These are phyloP conservation scores for Lordiphosa stackelbergi DNA, from an alignment of 1,140 invertebrate genomes.

Conservation along the genomic window DNA sequence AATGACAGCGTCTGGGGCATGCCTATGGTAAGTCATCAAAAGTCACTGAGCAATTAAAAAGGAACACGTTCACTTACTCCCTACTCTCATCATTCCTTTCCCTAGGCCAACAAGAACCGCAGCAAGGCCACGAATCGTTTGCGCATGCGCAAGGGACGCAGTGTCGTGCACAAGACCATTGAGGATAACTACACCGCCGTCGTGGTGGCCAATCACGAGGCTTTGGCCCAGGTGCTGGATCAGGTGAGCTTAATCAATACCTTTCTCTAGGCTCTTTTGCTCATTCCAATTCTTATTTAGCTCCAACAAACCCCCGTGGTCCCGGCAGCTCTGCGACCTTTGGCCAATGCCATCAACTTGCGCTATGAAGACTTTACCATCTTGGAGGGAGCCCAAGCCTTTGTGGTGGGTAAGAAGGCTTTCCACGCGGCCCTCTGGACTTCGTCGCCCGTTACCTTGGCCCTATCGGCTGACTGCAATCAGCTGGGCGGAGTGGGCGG, in stretches of 20 bases:
- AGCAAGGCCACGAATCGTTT: slow-evolving; percentile 80
- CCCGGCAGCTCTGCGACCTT: slow-evolving; percentile 81
- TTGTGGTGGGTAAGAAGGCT: slow-evolving; percentile 82
- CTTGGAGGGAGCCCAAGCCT: slow-evolving; percentile 78
- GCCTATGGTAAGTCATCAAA: slow-evolving; percentile 49
- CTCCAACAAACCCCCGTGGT: slow-evolving; percentile 83
- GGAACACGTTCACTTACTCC: background rate
- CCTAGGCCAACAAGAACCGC: slow-evolving; percentile 66
- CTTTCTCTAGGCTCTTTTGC: background rate
- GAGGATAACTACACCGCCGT: slow-evolving; percentile 93
- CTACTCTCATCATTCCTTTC: background rate
- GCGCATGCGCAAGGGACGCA: slow-evolving; percentile 85
- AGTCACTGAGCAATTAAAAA: too few species aligned
- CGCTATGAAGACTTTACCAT: slow-evolving; percentile 84
- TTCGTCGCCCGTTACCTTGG: slow-evolving; percentile 83
- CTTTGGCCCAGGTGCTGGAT: slow-evolving; percentile 88
- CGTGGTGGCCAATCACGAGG: slow-evolving; percentile 91
- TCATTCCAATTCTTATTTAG: slow-evolving; percentile 75
- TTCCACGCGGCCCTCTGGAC: slow-evolving; percentile 86
- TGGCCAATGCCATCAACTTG: slow-evolving; percentile 85
- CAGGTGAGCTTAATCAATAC: slow-evolving; percentile 80
- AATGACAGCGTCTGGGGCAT: slow-evolving; percentile 76
- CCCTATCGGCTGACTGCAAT: slow-evolving; percentile 82
- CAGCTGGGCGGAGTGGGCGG: slow-evolving; percentile 78
- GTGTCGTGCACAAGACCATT: slow-evolving; percentile 87